Percentiles rank a stretch among this genome's conserved stretches.
Evolutionary conservation across 2,888 invertebrate genomes (phyloP).

Genomic region (Orgyia antiqua): DNA sequence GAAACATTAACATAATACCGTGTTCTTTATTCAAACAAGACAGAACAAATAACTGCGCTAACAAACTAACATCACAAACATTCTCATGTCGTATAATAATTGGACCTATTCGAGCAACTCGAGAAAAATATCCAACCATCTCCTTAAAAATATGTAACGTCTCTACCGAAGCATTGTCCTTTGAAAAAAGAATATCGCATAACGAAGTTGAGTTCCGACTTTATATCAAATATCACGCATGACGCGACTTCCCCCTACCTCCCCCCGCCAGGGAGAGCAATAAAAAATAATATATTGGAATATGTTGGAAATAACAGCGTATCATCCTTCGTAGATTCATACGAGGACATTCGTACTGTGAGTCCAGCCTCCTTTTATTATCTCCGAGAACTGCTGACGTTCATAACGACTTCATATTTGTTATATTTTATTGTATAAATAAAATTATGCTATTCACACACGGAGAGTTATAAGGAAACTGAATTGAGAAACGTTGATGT

Average conservation of each 20-base stretch:
- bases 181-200: constrained; percentile 76
- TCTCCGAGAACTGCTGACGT: constrained; percentile 63
- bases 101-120: constrained; percentile 59
- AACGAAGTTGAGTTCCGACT: constrained; percentile 77
- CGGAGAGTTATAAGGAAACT: constrained; percentile 45
- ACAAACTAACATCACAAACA: constrained; percentile 60
- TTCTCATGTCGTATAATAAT: constrained; percentile 64
- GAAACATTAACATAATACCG: constrained; percentile 16
- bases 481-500: constrained; percentile 26
- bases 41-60: constrained; percentile 38
- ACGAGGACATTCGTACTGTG: constrained; percentile 63
- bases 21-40: constrained; percentile 22
- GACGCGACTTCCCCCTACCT: constrained; percentile 58
- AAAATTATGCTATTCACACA: constrained; percentile 47
- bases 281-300: constrained; percentile 80
- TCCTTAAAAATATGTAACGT: constrained; percentile 67
- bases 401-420: constrained; percentile 51
- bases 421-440: constrained; percentile 54
- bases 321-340: constrained; percentile 68
- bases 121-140: constrained; percentile 65
- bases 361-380: constrained; percentile 71
- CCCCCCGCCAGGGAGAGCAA: constrained; percentile 54
- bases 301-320: constrained; percentile 79
- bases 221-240: constrained; percentile 79
- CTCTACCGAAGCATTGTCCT: constrained; percentile 69